Percentiles rank a stretch among this genome's conserved stretches.
phyloP scores from a whole-genome alignment of 1,140 invertebrate genomes.

The Drosophila punjabiensis region DNA sequence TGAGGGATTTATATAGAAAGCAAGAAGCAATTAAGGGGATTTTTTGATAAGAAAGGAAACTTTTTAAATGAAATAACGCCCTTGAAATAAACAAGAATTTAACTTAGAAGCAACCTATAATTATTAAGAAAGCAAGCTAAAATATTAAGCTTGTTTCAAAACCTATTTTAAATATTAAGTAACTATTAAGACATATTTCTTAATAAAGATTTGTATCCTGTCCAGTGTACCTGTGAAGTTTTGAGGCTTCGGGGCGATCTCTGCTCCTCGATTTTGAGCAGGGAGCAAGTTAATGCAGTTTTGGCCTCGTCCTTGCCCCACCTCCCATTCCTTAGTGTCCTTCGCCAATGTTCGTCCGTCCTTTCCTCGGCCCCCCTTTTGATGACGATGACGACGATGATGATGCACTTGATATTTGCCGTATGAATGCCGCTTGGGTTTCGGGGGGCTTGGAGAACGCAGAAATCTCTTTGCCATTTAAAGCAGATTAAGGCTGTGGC shows the following conservation, averaged over 20 bases:
- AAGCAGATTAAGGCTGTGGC: slow-evolving; percentile 68
- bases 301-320: slow-evolving; percentile 50
- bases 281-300: slow-evolving; percentile 57
- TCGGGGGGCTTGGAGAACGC: background rate
- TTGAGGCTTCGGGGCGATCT: slow-evolving; percentile 19
- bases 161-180: too few relatives aligned
- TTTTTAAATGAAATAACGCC: rapidly evolving
- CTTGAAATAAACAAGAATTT: background rate
- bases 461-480: slow-evolving; percentile 73
- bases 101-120: background rate
- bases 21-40: background rate
- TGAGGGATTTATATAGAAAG: background rate
- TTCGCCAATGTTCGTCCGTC: slow-evolving; percentile 25
- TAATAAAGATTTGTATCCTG: background rate
- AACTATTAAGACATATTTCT: background rate
- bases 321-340: background rate
- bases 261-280: slow-evolving; percentile 29
- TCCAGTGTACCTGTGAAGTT: slow-evolving; percentile 24
- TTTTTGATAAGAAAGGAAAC: background rate
- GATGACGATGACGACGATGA: slow-evolving; percentile 54
- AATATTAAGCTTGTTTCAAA: background rate
- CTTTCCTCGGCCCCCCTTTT: slow-evolving; percentile 16
- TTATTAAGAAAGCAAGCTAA: background rate
- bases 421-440: slow-evolving; percentile 66
- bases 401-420: slow-evolving; percentile 80